Conservation (phyloP, 1,140 invertebrate genomes). For the Calliphora vicina region DNA sequence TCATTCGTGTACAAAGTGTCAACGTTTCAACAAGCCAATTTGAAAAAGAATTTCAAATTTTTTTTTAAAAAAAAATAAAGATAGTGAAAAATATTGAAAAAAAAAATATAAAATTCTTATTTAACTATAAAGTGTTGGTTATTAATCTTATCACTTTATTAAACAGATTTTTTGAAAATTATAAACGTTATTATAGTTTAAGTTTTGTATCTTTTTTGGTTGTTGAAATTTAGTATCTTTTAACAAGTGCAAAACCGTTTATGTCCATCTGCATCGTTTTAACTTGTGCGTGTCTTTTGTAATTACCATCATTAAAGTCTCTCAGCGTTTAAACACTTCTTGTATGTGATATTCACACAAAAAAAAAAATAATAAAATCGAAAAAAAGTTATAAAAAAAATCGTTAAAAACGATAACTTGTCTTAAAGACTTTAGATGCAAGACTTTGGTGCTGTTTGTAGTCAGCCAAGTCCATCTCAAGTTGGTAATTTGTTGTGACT, state of each 20-base stretch:
- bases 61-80: background rate
- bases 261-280: background rate
- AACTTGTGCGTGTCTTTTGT: slow-evolving; percentile 8
- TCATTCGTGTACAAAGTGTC: slow-evolving; percentile 23
- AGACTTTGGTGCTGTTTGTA: too few species aligned
- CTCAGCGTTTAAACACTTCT: background rate
- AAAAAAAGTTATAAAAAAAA: background rate
- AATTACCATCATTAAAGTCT: slow-evolving; percentile 11
- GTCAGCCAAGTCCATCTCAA: background rate
- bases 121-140: too few species aligned
- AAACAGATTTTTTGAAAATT: too few species aligned
- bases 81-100: background rate
- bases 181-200: too few species aligned
- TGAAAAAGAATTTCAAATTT: too few species aligned
- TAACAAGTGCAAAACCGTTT: background rate
- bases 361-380: too few species aligned
- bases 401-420: too few species aligned
- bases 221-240: background rate
- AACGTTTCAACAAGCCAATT: slow-evolving; percentile 13
- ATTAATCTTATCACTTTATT: too few species aligned
- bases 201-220: background rate
- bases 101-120: background rate
- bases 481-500: background rate
- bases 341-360: too few species aligned
- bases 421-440: background rate